phyloP scores from a whole-genome alignment of 2,113 vertebrate species.

The Solenodon paradoxus region DNA sequence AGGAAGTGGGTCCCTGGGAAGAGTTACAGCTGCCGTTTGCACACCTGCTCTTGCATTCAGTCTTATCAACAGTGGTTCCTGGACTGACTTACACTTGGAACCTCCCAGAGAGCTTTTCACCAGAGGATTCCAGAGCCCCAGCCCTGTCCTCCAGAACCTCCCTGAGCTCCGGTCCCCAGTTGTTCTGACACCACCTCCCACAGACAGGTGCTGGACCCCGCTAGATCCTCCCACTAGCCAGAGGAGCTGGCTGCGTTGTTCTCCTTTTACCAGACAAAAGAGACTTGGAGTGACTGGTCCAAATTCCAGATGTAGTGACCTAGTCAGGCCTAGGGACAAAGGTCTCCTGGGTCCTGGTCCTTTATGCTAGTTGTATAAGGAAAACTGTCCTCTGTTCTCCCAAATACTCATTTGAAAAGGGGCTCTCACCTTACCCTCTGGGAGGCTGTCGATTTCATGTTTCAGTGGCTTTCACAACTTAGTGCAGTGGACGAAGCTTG shows the following conservation, averaged over 20 bases:
- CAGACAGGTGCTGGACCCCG: background rate
- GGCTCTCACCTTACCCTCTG: background rate
- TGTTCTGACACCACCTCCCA: background rate
- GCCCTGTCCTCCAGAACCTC: background rate
- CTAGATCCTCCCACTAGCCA: background rate
- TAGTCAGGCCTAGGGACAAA: background rate
- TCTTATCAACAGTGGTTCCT: background rate
- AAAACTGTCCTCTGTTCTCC: background rate
- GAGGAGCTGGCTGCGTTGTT: background rate
- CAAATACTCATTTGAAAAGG: background rate
- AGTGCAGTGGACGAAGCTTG: background rate
- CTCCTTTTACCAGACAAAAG: background rate
- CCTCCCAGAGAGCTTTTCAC: background rate
- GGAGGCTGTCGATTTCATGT: background rate
- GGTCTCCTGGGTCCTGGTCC: background rate
- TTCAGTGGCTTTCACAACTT: background rate
- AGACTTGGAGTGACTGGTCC: background rate
- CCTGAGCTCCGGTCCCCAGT: background rate
- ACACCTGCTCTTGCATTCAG: background rate
- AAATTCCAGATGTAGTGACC: background rate
- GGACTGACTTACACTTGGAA: background rate
- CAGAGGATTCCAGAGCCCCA: too few relatives aligned
- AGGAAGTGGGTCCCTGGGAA: background rate
- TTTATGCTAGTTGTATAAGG: rapidly evolving
- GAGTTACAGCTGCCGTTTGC: background rate